These are phyloP conservation scores for Lepidochrysops patricia DNA, from an alignment of 2,888 invertebrate species.

Conservation along the genomic window DNA sequence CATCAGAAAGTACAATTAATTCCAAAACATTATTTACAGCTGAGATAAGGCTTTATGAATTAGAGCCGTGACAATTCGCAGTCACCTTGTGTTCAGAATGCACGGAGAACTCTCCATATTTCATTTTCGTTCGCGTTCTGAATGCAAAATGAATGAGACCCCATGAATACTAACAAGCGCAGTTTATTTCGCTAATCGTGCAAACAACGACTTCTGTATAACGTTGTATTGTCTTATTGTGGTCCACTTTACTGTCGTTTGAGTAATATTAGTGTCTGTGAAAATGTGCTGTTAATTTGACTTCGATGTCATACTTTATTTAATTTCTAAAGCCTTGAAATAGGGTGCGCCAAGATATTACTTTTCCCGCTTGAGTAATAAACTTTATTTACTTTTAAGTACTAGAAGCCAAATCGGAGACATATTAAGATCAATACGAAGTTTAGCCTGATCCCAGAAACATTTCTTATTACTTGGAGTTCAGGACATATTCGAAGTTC, in stretches of 20 bases:
- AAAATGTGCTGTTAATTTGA: too few species aligned
- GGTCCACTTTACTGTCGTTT: neutral
- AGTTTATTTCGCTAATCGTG: slow-evolving; percentile 71
- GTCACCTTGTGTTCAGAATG: slow-evolving; percentile 62
- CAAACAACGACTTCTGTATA: slow-evolving; percentile 59
- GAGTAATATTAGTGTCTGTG: too few species aligned
- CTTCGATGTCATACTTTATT: too few species aligned
- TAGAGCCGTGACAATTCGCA: slow-evolving; percentile 36
- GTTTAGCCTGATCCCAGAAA: neutral
- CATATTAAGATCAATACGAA: neutral
- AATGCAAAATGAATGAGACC: slow-evolving; percentile 63
- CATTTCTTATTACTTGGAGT: slow-evolving; percentile 8
- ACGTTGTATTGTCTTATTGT: slow-evolving; percentile 49
- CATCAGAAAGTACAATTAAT: neutral
- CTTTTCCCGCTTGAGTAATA: too few species aligned
- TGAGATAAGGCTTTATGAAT: slow-evolving; percentile 15
- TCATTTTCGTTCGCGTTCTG: slow-evolving; percentile 61
- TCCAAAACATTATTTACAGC: slow-evolving; percentile 14
- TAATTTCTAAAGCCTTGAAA: too few species aligned
- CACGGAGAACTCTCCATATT: slow-evolving; percentile 67
- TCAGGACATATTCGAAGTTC: slow-evolving; percentile 3
- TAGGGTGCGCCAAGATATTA: too few species aligned
- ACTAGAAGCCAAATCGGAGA: neutral
- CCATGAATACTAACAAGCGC: slow-evolving; percentile 70
- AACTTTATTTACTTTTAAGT: too few species aligned